These are phyloP conservation scores for Parasteatoda tepidariorum DNA, from an alignment of 1,140 invertebrate species.

Conservation along the genomic window DNA sequence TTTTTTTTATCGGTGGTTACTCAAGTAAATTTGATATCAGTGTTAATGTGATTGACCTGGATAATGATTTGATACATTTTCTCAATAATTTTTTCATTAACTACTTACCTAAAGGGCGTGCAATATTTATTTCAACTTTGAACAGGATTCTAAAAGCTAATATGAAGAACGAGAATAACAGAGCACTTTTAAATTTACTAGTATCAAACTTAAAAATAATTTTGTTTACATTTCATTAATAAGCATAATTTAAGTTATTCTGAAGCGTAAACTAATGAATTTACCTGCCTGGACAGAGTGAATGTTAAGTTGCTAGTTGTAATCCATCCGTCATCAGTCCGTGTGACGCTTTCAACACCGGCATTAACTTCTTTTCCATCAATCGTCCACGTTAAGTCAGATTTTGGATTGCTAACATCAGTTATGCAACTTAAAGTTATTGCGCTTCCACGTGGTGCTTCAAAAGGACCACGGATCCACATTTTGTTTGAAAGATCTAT, in stretches of 20 bases:
- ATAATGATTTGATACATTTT: too few relatives aligned
- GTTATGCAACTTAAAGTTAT: conserved; percentile 87
- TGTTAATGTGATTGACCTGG: too few relatives aligned
- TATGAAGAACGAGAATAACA: neutral
- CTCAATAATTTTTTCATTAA: too few relatives aligned
- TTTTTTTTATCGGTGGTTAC: too few relatives aligned
- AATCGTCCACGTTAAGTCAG: conserved; percentile 90
- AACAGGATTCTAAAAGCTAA: too few relatives aligned
- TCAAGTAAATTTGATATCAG: too few relatives aligned
- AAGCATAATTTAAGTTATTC: too few relatives aligned
- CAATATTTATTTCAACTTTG: too few relatives aligned
- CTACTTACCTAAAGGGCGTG: too few relatives aligned
- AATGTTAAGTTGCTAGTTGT: conserved; percentile 89
- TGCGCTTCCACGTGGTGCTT: conserved; percentile 84
- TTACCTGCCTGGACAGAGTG: conserved; percentile 67
- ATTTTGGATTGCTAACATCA: conserved; percentile 88
- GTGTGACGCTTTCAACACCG: conserved; percentile 21
- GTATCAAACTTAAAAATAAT: neutral
- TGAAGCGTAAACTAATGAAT: conserved; percentile 69
- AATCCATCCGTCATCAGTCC: conserved; percentile 81
- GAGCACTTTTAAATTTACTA: neutral
- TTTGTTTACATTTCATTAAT: too few relatives aligned
- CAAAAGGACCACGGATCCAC: conserved; percentile 84
- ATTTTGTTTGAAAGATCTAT: conserved; percentile 89
- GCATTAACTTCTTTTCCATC: conserved; percentile 71